These are phyloP conservation scores for Leptinotarsa juncta DNA, from an alignment of 2,888 invertebrate species.

Conservation along the genomic window DNA sequence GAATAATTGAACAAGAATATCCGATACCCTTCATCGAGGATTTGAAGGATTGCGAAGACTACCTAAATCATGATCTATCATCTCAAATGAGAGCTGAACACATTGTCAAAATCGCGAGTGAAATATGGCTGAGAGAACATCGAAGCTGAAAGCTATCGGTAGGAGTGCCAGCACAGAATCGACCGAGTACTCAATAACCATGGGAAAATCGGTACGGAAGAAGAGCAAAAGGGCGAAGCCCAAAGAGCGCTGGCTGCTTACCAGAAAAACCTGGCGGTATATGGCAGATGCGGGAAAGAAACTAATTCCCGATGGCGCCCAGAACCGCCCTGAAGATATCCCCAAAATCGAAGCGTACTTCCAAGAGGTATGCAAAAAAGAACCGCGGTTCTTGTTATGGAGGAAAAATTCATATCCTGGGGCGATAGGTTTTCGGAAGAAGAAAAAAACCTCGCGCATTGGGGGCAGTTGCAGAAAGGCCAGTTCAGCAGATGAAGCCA, in stretches of 20 bases:
- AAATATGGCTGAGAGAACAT: constrained; percentile 54
- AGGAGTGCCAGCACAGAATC: constrained; percentile 66
- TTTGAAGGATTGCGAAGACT: constrained; percentile 41
- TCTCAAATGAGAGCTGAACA: constrained; percentile 42
- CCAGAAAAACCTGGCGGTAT: constrained; percentile 90
- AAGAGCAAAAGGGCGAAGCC: constrained; percentile 65
- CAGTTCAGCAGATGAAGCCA: constrained; percentile 75
- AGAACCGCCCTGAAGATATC: constrained; percentile 80
- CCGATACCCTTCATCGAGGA: constrained; percentile 28
- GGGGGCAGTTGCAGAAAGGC: constrained; percentile 78
- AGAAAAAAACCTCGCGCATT: constrained; percentile 70
- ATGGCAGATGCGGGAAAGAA: constrained; percentile 92
- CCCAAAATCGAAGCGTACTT: constrained; percentile 87
- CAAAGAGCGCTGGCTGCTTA: constrained; percentile 88
- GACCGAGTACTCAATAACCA: constrained; percentile 64
- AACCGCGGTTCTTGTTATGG: constrained; percentile 84
- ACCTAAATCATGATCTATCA: constrained; percentile 30
- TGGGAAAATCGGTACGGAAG: constrained; percentile 72
- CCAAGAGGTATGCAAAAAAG: constrained; percentile 82
- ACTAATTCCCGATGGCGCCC: constrained; percentile 84
- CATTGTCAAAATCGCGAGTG: constrained; percentile 27
- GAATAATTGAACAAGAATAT: constrained; percentile 42
- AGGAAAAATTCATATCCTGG: constrained; percentile 86
- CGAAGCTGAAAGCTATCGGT: constrained; percentile 56
- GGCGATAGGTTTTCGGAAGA: constrained; percentile 71